Conservation (phyloP, 1,140 invertebrate species). For the Caenorhabditis elegans region DNA sequence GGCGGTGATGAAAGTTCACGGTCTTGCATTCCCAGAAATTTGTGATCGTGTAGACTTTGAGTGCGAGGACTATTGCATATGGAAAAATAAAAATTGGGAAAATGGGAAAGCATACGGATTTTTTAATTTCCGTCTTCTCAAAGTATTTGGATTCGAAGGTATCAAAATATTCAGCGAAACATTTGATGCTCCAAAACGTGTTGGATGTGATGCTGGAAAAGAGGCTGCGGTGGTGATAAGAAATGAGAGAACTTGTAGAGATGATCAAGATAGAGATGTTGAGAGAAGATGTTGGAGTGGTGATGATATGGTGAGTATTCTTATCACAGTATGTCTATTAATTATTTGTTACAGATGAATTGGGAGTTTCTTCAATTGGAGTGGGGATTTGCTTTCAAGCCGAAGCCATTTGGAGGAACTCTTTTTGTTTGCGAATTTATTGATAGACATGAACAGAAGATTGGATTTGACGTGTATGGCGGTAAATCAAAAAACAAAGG, state of each 20-base stretch:
- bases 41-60: neutral
- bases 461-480: constrained; percentile 29
- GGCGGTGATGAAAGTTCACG: neutral
- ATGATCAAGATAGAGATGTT: neutral
- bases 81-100: neutral
- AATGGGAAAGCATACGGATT: constrained; percentile 19
- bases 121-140: neutral
- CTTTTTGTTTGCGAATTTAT: constrained; percentile 12
- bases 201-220: constrained; percentile 7
- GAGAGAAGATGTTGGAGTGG: neutral
- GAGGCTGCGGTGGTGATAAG: neutral
- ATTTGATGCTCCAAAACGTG: neutral
- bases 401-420: neutral
- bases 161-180: neutral
- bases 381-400: neutral
- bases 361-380: neutral
- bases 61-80: constrained; percentile 26
- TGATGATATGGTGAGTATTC: neutral
- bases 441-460: neutral
- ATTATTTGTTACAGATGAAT: neutral
- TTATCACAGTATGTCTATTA: no score
- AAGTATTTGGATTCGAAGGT: neutral
- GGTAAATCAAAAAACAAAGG: constrained; percentile 5
- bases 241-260: constrained; percentile 7
- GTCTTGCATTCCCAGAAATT: neutral